Evolutionary conservation across 2,113 vertebrate genomes (phyloP).

Genomic region (Climacteris rufus): DNA sequence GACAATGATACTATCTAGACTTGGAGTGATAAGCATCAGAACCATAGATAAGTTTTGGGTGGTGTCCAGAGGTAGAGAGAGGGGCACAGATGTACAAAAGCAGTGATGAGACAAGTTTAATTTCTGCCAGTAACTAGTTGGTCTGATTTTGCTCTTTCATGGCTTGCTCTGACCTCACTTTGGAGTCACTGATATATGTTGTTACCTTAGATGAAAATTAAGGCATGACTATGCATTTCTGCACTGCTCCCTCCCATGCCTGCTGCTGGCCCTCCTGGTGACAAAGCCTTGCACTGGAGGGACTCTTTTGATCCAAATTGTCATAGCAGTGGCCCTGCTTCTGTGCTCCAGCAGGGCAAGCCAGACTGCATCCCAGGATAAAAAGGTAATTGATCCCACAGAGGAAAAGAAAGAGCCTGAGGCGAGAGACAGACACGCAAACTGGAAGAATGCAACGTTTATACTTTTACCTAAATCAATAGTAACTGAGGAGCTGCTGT

Average conservation of each 20-base stretch:
- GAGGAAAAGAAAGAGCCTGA: constrained; percentile 26
- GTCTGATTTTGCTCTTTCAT: neutral
- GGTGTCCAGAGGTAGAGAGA: neutral
- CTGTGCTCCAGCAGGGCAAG: neutral
- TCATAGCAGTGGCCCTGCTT: neutral
- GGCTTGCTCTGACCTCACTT: neutral
- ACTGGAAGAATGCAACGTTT: neutral
- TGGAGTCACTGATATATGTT: fast-evolving
- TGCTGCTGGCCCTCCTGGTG: neutral
- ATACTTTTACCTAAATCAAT: constrained; percentile 33
- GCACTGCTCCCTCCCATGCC: neutral
- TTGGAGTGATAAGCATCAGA: neutral
- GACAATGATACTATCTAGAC: neutral
- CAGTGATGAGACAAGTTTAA: neutral
- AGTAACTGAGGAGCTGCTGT: neutral
- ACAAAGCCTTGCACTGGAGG: neutral
- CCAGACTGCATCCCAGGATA: neutral
- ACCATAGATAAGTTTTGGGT: neutral
- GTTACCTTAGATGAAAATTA: neutral
- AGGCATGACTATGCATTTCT: neutral
- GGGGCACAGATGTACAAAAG: neutral
- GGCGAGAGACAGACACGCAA: neutral
- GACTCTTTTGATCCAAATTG: neutral
- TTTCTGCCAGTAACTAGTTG: neutral
- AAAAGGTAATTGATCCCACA: constrained; percentile 31